Evolutionary conservation across 2,888 invertebrate genomes (phyloP), one percentile per base, ranked within the genome.

Genomic region (Dendrolimus houi): DNA sequence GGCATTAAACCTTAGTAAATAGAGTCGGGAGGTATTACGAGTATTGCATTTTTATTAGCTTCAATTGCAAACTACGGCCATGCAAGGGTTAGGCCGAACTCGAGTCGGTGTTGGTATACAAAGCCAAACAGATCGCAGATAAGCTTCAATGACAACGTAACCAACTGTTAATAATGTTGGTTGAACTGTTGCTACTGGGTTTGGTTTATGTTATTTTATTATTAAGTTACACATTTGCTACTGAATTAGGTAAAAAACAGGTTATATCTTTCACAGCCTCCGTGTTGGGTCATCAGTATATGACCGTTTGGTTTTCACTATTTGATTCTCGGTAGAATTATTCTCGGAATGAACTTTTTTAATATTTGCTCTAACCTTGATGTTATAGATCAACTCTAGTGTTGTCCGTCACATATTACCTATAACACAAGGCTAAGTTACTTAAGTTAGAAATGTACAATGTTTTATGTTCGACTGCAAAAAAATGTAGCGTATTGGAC

Each of bases 31-130:
- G 67, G 77, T 70, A 78, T 77, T 79, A 86, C 84, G 81, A 77
- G 77, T 75, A 79, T 76, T 77, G 84, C 81, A 85, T 84, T 84
- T 83, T 85, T 85, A 85, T 85, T 80, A 81, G 75, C 66, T 69
- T 72, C 75, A 77, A 79, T 81, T 79, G 81, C 75, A 72, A 74
- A 71, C 61, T 69, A 69, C 64, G 29, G 29, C 29, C 29, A 29
- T 66, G 58, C 57, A 55, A 55, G 59, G 57, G 56, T 64, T 65
- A 65, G 65, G 60, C 59, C 63, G 61, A 64, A 64, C 63, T 65
- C 65, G 62, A 52, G 52, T 55, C 52, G 56, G 14, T 14, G n/a
- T 29, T 47, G 9, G 47, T 47, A 47, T 47, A 47, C 12, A 47
- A 9, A 47, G 47, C 47, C 7, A 47, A 10, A 10, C 6, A 47